These are phyloP conservation scores for Theropithecus gelada DNA, from an alignment of 2,113 vertebrate genomes.

Conservation along the genomic window DNA sequence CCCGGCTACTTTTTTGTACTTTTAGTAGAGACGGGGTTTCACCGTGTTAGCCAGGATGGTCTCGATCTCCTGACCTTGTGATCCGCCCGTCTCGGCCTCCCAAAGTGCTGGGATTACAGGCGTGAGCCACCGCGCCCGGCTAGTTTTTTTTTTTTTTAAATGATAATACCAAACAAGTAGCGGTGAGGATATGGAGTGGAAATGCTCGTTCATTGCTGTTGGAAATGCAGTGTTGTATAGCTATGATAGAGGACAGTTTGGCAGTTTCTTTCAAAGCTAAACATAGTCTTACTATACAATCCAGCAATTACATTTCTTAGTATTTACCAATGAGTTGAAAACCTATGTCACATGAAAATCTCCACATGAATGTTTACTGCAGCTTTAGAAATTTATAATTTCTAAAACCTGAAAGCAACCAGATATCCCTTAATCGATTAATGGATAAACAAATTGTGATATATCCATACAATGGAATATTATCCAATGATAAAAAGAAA, in stretches of 20 bases:
- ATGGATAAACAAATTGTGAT: neutral
- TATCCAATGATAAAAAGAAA: neutral
- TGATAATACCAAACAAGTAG: neutral
- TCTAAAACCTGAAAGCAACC: neutral
- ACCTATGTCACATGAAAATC: neutral
- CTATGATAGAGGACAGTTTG: neutral
- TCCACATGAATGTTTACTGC: neutral
- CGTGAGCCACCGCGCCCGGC: too few relatives aligned
- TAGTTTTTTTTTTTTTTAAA: neutral
- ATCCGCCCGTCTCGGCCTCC: too few relatives aligned
- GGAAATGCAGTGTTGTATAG: neutral
- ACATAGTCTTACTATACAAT: neutral
- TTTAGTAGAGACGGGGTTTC: too few relatives aligned
- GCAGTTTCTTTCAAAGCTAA: neutral
- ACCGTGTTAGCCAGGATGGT: too few relatives aligned
- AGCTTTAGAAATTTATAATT: neutral
- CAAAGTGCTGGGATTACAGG: too few relatives aligned
- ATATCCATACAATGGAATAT: neutral
- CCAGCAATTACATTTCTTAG: neutral
- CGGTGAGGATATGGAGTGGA: neutral
- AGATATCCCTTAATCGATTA: neutral
- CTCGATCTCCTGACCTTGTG: too few relatives aligned
- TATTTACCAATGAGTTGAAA: neutral
- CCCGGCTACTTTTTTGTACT: too few relatives aligned
- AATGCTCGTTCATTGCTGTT: neutral